phyloP scores from a whole-genome alignment of 2,888 invertebrate species.

The Spialia ferax region DNA sequence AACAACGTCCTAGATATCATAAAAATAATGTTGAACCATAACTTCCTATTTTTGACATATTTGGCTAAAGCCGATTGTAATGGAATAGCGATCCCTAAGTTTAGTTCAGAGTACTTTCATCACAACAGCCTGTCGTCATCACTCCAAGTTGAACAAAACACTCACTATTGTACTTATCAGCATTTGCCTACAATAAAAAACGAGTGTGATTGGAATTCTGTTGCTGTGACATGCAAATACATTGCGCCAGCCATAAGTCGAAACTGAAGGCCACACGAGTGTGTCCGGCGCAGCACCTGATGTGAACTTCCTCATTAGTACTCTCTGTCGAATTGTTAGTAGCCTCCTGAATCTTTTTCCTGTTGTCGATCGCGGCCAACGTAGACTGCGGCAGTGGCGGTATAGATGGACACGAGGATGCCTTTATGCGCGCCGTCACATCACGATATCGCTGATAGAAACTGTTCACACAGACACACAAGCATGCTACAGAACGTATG shows the following conservation, averaged over 20 bases:
- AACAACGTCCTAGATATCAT: no score
- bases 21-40: no score
- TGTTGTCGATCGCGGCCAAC: conserved; percentile 61
- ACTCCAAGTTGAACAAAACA: background rate
- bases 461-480: conserved; percentile 85
- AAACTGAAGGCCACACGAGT: conserved; percentile 20
- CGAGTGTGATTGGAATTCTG: background rate
- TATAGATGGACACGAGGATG: conserved; percentile 93
- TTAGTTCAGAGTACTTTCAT: no score
- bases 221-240: background rate
- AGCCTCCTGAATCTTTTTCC: conserved; percentile 67
- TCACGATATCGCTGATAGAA: conserved; percentile 96
- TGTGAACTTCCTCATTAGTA: conserved; percentile 77
- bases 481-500: conserved; percentile 47
- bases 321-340: conserved; percentile 68
- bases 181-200: background rate
- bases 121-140: no score
- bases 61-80: no score
- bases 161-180: background rate
- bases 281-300: conserved; percentile 76
- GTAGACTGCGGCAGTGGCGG: conserved; percentile 85
- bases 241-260: conserved; percentile 6
- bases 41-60: no score
- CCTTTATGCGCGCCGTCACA: conserved; percentile 95
- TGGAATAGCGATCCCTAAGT: no score